Evolutionary conservation across 2,113 vertebrate species (phyloP).

Genomic region (Lagopus muta): DNA sequence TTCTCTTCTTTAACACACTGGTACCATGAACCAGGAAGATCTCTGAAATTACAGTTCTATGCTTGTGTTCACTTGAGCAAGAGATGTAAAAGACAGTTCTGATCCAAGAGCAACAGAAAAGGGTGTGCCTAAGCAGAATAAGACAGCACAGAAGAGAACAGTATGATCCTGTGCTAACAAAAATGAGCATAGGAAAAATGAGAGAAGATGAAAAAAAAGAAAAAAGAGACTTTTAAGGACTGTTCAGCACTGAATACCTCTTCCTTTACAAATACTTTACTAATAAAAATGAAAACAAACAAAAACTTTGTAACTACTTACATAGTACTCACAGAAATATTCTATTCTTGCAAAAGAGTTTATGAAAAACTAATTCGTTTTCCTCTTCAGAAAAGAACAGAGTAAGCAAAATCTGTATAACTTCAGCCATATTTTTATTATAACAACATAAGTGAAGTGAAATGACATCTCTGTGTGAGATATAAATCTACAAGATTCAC

Average conservation of each 20-base stretch:
- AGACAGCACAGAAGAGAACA: neutral
- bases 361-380: neutral
- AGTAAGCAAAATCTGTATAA: neutral
- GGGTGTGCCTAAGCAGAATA: neutral
- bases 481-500: neutral
- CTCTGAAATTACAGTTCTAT: neutral
- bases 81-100: neutral
- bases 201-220: neutral
- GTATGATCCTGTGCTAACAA: neutral
- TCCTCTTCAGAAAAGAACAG: neutral
- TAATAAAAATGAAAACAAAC: neutral
- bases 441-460: neutral
- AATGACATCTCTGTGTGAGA: neutral
- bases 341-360: neutral
- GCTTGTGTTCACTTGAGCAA: neutral
- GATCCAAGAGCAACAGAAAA: neutral
- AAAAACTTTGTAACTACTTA: neutral
- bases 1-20: neutral
- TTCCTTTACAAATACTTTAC: neutral
- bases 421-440: neutral
- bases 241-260: neutral
- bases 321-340: neutral
- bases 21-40: neutral
- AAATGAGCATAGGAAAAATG: neutral
- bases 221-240: neutral